These are phyloP conservation scores for Elysia crispata DNA, from an alignment of 2,888 invertebrate genomes.

Conservation along the genomic window DNA sequence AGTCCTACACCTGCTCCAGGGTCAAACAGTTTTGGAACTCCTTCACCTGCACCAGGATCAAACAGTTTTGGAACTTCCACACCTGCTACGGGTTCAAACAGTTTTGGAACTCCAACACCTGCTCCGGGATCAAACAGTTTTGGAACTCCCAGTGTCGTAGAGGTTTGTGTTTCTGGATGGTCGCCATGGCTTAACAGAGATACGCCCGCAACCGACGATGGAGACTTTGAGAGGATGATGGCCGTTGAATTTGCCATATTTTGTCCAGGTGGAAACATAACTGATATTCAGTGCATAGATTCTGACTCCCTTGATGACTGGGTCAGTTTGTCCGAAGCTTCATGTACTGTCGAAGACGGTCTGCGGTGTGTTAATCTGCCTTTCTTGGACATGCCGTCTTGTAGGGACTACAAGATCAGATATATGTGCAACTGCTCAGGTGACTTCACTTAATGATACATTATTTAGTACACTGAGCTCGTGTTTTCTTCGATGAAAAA, in stretches of 20 bases:
- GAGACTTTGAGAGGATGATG: constrained; percentile 60
- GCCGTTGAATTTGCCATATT: constrained; percentile 55
- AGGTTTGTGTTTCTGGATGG: constrained; percentile 53
- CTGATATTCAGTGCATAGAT: constrained; percentile 68
- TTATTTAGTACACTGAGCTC: too few relatives aligned
- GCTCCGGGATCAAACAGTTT: too few relatives aligned
- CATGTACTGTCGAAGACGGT: constrained; percentile 82
- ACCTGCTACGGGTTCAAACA: too few relatives aligned
- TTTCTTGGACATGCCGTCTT: constrained; percentile 54
- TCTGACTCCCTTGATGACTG: constrained; percentile 57
- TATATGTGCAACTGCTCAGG: constrained; percentile 68
- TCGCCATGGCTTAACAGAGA: constrained; percentile 64
- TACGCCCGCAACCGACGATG: constrained; percentile 55
- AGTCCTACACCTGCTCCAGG: too few relatives aligned
- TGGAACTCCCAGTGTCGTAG: background rate
- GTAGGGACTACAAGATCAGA: constrained; percentile 66
- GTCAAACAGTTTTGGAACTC: too few relatives aligned
- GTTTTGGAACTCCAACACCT: too few relatives aligned
- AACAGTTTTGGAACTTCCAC: too few relatives aligned
- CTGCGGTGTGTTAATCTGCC: constrained; percentile 81
- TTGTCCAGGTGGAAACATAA: constrained; percentile 65
- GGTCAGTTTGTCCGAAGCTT: constrained; percentile 59
- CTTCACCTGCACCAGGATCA: too few relatives aligned
- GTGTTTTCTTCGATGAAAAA: too few relatives aligned
- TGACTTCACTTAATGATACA: too few relatives aligned